These are phyloP conservation scores for Propithecus perrieri DNA, from an alignment of 2,797 vertebrate species.

Conservation along the genomic window DNA sequence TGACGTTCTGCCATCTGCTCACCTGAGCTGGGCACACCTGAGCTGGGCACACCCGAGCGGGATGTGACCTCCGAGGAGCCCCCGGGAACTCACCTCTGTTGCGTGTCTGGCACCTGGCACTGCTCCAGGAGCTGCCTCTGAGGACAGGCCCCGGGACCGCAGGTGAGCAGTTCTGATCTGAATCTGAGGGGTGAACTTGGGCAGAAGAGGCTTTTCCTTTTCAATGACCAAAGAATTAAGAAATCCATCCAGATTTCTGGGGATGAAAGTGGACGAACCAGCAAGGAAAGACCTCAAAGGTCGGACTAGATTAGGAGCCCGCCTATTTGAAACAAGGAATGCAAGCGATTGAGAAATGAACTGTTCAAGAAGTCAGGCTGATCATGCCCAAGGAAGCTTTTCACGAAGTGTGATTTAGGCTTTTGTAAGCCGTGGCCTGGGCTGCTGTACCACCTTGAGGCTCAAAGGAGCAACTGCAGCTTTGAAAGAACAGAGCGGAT, in stretches of 20 bases:
- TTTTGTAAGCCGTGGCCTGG: not conserved
- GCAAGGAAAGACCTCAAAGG: not conserved
- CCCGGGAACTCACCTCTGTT: not conserved
- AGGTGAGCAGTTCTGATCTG: not conserved
- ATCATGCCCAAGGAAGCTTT: fast-evolving
- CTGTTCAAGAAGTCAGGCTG: not conserved
- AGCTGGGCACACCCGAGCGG: not conserved
- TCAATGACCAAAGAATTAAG: not conserved
- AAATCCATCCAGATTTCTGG: not conserved
- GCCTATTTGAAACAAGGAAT: not conserved
- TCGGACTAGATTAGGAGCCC: not conserved
- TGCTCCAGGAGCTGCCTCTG: not conserved
- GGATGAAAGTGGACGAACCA: not conserved
- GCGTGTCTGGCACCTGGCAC: not conserved
- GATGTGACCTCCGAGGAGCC: fast-evolving
- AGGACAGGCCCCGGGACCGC: not conserved
- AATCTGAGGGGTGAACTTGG: not conserved
- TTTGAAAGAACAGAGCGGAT: fast-evolving
- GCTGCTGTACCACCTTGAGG: conserved; percentile 71
- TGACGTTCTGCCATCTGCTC: not conserved
- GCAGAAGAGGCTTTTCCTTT: not conserved
- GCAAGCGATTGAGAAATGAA: not conserved
- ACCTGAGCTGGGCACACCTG: not conserved
- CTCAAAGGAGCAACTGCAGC: conserved; percentile 47
- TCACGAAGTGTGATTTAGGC: not conserved